Conservation (phyloP, 2,888 invertebrate genomes). For the Acronicta aceris region DNA sequence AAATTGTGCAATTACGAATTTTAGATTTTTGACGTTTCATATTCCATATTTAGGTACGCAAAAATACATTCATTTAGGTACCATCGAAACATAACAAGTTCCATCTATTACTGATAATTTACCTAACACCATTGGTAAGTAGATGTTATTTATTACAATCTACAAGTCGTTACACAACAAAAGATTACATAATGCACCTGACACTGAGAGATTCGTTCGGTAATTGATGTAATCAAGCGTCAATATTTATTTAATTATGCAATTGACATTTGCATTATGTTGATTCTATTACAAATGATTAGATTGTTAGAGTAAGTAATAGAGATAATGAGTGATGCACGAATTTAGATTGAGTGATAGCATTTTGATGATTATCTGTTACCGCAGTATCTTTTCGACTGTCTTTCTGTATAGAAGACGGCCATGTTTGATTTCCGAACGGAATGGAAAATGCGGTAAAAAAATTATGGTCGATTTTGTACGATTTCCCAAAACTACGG, state of each 20-base stretch:
- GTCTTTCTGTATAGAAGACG: no score
- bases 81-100: background rate
- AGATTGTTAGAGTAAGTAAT: slow-evolving; percentile 8
- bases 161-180: slow-evolving; percentile 29
- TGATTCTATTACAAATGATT: slow-evolving; percentile 8
- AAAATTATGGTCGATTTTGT: no score
- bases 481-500: no score
- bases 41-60: background rate
- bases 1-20: no score
- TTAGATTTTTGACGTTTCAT: no score
- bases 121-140: slow-evolving; percentile 14
- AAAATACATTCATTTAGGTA: background rate
- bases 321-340: background rate
- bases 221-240: slow-evolving; percentile 32
- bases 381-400: no score
- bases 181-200: slow-evolving; percentile 14
- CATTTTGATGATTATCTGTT: no score
- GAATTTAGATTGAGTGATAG: background rate
- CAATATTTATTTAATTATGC: slow-evolving; percentile 36
- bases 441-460: no score
- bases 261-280: slow-evolving; percentile 15
- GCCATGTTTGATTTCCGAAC: no score
- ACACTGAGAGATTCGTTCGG: slow-evolving; percentile 35
- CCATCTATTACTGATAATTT: slow-evolving; percentile 15
- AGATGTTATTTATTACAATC: slow-evolving; percentile 17